Evolutionary conservation across 2,888 invertebrate species (phyloP), one percentile per base, ranked within the genome.

Genomic region (Torymus auratus): DNA sequence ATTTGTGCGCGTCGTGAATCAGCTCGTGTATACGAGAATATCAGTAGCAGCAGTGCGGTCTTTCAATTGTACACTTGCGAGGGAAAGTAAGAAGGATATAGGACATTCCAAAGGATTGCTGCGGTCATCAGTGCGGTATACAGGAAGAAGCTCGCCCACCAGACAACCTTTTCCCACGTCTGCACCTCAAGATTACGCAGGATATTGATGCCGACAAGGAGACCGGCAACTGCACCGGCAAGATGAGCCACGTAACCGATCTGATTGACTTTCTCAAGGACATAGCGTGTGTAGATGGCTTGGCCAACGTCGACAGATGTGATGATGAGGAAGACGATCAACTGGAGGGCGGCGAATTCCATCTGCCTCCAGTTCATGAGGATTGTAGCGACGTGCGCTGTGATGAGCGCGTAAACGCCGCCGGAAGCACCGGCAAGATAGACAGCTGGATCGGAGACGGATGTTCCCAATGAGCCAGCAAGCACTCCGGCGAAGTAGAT

Each of bases 361-460:
- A 99, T 99, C 92, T 99, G 98, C 15, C 94, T 93, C 97, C 98
- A 99, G 91, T 99, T 99, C 95, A 98, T 95, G 74, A 98, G 94
- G 78, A 98, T 96, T 56, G 97, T 97, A 2, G 98, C 96, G 72
- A 98, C 94, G 88, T 99, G 98, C 0, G 98, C 98, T 0, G 98
- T 95, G 67, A 99, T 96, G 13, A 99, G 91, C 0, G 98, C 97
- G 88, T 99, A 99, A 7, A 98, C 98, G 0, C 99, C 99, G 0
- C 98, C 98, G 52, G 97, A 97, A 11, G 98, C 98, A 0, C 99
- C 99, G 0, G 97, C 98, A 70, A 99, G 92, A 87, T 94, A 96
- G 17, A 97, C 96, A 58, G 91, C 90, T 0, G 97, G 96, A 90
- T 96, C 96, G 0, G 94, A 94, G 13, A 97, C 93, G 7, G 96